These are phyloP conservation scores for Choloepus didactylus DNA, from an alignment of 2,797 vertebrate species.

Conservation along the genomic window DNA sequence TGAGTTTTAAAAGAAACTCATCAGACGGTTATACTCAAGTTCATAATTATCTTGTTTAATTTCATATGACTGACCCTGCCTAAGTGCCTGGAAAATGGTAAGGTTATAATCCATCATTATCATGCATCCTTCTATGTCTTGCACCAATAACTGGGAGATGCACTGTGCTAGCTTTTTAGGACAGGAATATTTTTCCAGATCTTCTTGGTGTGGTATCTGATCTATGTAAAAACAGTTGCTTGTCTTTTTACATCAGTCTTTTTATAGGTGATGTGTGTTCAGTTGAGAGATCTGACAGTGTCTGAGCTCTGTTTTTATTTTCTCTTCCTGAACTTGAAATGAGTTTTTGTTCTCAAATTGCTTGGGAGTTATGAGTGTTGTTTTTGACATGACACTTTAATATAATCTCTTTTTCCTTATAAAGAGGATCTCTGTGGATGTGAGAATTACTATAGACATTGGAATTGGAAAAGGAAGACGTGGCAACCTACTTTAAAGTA, in stretches of 20 bases:
- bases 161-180: neutral
- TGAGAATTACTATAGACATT: neutral
- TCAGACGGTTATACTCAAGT: slow-evolving; percentile 46
- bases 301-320: slow-evolving; percentile 63
- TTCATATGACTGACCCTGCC: slow-evolving; percentile 37
- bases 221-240: slow-evolving; percentile 1
- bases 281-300: neutral
- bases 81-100: neutral
- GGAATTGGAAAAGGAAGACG: neutral
- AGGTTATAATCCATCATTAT: neutral
- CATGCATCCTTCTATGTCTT: neutral
- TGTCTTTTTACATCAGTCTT: slow-evolving; percentile 39
- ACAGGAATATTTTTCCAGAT: neutral
- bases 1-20: slow-evolving; percentile 53
- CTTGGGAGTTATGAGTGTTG: slow-evolving; percentile 49
- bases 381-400: slow-evolving; percentile 46
- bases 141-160: neutral
- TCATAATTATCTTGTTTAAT: slow-evolving; percentile 69
- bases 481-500: neutral
- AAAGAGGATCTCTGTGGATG: slow-evolving; percentile 47
- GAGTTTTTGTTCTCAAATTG: slow-evolving; percentile 61
- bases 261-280: slow-evolving; percentile 18
- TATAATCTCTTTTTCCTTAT: neutral
- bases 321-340: slow-evolving; percentile 55
- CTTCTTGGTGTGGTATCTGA: neutral